These are phyloP conservation scores for Cheirogaleus medius DNA, from an alignment of 2,113 vertebrate species.

Conservation along the genomic window DNA sequence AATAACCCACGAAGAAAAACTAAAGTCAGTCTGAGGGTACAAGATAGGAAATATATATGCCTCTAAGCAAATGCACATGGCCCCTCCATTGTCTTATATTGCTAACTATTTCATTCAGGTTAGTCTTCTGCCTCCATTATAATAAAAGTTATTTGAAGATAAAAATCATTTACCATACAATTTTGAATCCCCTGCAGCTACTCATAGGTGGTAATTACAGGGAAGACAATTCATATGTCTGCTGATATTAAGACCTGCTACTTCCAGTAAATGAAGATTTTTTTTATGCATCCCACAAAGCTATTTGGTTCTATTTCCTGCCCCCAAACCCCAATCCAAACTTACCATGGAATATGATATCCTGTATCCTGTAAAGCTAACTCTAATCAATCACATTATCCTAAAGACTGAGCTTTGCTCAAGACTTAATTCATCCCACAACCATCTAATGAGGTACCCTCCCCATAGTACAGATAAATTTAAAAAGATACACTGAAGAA, in stretches of 20 bases:
- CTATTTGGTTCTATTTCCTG: neutral
- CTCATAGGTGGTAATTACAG: neutral
- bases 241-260: neutral
- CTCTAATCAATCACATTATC: neutral
- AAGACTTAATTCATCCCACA: neutral
- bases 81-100: neutral
- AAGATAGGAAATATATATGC: rapidly evolving
- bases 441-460: neutral
- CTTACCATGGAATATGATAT: neutral
- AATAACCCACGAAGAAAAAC: neutral
- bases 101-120: neutral
- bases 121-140: neutral
- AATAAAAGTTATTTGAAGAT: neutral
- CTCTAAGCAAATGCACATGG: neutral
- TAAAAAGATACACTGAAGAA: neutral
- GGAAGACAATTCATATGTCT: neutral
- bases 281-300: neutral
- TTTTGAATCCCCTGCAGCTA: neutral
- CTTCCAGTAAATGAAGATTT: neutral
- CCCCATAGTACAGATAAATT: neutral
- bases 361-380: neutral
- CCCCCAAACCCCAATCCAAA: neutral
- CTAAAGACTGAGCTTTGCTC: neutral
- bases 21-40: neutral
- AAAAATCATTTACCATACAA: neutral